Conservation (phyloP, 2,888 invertebrate genomes). For the Trissolcus brochymenae region DNA sequence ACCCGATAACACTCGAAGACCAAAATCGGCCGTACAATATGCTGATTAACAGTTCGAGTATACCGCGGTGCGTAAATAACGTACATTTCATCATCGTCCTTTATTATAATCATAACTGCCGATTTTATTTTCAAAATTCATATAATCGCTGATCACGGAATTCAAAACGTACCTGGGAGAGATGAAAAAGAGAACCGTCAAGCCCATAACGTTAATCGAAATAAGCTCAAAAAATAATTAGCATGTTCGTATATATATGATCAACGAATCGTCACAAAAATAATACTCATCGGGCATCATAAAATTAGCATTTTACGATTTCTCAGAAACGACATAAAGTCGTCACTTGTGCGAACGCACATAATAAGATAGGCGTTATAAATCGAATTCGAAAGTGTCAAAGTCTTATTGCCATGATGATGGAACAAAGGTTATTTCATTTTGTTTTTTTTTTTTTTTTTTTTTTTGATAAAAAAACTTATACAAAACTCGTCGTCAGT, state of each 20-base stretch:
- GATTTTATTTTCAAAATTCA: conserved; percentile 49
- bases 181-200: conserved; percentile 46
- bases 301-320: conserved; percentile 54
- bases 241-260: conserved; percentile 54
- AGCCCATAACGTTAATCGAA: conserved; percentile 32
- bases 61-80: conserved; percentile 36
- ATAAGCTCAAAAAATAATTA: conserved; percentile 44
- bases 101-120: conserved; percentile 35
- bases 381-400: conserved; percentile 48
- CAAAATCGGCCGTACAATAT: no score
- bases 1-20: no score
- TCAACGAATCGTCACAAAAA: conserved; percentile 50
- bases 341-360: conserved; percentile 40
- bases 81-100: conserved; percentile 45
- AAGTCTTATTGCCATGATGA: conserved; percentile 14
- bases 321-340: conserved; percentile 50
- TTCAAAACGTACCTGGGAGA: conserved; percentile 25
- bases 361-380: conserved; percentile 43
- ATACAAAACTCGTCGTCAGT: no score
- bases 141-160: conserved; percentile 48
- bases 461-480: no score
- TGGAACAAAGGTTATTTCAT: no score
- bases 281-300: conserved; percentile 29
- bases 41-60: neutral
- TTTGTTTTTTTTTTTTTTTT: no score